Base-by-base conservation (phyloP, 35 echinoderm and acorn worm genomes). In the Strongylocentrotus purpuratus region DNA sequence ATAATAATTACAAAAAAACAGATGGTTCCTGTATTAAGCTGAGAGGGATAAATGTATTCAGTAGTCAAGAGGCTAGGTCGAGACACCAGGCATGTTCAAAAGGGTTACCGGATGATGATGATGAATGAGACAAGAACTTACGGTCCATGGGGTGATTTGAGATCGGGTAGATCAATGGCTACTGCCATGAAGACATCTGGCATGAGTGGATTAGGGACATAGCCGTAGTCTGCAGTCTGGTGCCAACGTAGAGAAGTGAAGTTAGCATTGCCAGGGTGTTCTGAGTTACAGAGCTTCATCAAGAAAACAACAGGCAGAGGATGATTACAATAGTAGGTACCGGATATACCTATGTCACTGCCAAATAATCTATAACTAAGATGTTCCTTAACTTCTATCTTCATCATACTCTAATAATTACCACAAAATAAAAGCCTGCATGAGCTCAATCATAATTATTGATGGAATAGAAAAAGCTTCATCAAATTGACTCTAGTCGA, bases 131-230 rank as follows among this genome's bases (percentile, higher is more conserved):
- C 22, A 11, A 20, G 22, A 78, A 97, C 98, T 97, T 99, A 99
- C 98, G 98, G 97, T 93, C 65, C n/a, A 25, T 94, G 95, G 0
- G 97, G 95, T 32, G 98, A 99, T 31, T 33, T 32, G 10, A 95
- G 86, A 95, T 99, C 98, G 31, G 95, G 95, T 31, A 99, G 94
- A 71, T 99, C 98, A 12, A 99, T 41, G 22, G 97, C 92, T 9
- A 98, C 97, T 15, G 97, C 96, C 98, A 99, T 99, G 88, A 99
- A 99, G 20, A 97, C 96, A 94, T 96, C 97, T 9, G 94, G 65
- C 94, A 99, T 95, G 20, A 90, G 31, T 35, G 95, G 47, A 95
- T 97, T 99, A 33, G 98, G 98, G 20, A 96, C 96, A 52, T 98
- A 99, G 85, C 98, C 98, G 46, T 95, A 94, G 88, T 97, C 96